Base-by-base conservation (phyloP, 92 coral and sea anemone genomes). In the Palythoa grandis region DNA sequence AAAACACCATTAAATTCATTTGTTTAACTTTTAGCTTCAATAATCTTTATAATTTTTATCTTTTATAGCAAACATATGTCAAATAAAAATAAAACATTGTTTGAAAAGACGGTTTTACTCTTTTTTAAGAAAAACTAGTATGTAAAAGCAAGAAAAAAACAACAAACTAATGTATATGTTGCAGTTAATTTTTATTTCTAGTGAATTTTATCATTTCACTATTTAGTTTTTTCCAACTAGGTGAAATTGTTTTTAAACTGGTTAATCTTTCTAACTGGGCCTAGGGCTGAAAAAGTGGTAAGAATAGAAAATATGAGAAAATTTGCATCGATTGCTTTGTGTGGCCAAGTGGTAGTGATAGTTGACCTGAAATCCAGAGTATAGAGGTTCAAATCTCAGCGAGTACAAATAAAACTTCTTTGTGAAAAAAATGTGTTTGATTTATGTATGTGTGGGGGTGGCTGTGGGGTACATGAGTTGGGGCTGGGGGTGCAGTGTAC, bases 201-300 rank as follows among this genome's bases (percentile, higher is more conserved):
- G 66, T 60, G 20, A 60, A 60, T 60, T 60, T 60, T 12, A 60
- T 60, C 66, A 60, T 60, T 60, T 60, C 66, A 60, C 66, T 60
- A 60, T 60, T 60, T 60, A 60, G 66, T 60, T 60, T 60, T 60
- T 60, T 60, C 66, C 66, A 60, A 12, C 66, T 60, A 3, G 66
- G 66, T 60, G 66, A 60, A 16, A 12, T 54, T 60, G 66, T 60
- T 14, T 60, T 60, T 16, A 60, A 60, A 60, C 22, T 60, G 66
- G 66, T 60, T 60, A 60, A 58, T 58, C 65, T 58, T 58, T 58
- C 65, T 58, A 58, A 58, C 65, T 58, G 4, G 22, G 22, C 66
- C 66, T 60, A 60, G 66, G 66, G 66, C 66, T 60, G 66, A 60
- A n/a, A n/a, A n/a, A n/a, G n/a, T n/a, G n/a, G n/a, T n/a, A n/a